Evolutionary conservation across 2,797 vertebrate species (phyloP), one percentile per base, ranked within the genome.

Genomic region (Tympanoctomys barrerae): DNA sequence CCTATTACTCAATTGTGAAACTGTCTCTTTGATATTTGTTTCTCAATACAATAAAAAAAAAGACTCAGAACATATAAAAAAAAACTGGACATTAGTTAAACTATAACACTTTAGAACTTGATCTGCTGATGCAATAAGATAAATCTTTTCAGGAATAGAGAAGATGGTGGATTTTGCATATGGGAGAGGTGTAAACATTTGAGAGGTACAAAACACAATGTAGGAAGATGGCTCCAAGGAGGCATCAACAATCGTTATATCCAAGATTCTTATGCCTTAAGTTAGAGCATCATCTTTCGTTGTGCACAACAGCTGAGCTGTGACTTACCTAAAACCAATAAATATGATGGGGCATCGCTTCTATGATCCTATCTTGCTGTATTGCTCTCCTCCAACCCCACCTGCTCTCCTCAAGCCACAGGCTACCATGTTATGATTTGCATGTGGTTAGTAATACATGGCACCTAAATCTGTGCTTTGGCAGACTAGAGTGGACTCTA

Each of bases 241-340:
- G 12, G 4, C 9, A 33, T 6, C n/a, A 6, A 39, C 1, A 1
- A 71, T 64, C 18, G 1, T 0, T 52, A 4, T 14, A 1, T 39
- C 57, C 64, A 36, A 39, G 42, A 1, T 12, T 13, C 4, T 71
- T 19, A 62, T 9, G n/a, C 7, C 18, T 61, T 36, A 12, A 31
- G 13, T 42, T 18, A 7, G n/a, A 80, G 14, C 24, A 31, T 13
- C 16, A 39, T 36, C 26, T 14, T 70, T 80, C 13, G 39, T 2
- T 36, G 4, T 81, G 26, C 73, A 4, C 19, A 39, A 18, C 26
- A 77, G 42, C 5, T 77, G 2, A 36, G 8, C 54, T 62, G 19
- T 39, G 84, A 16, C 7, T 71, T 87, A 31, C 1, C 21, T 7
- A 78, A 28, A 52, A 14, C 42, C 33, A 13, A 8, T 33, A 59